These are phyloP conservation scores for Brienomyrus longianalis DNA, from an alignment of 2,113 vertebrate species.

Conservation along the genomic window DNA sequence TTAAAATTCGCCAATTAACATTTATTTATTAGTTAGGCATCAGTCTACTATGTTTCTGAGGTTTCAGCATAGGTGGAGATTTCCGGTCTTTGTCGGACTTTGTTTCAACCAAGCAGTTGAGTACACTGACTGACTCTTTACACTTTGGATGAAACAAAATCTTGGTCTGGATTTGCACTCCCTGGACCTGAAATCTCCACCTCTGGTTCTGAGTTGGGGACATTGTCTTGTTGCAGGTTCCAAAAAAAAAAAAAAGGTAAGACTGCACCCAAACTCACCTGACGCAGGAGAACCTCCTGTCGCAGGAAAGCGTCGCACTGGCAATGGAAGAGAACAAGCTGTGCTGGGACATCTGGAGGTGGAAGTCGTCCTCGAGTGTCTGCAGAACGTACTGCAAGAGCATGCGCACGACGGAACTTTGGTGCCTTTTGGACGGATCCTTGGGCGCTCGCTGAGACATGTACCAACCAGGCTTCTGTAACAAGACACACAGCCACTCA, in stretches of 20 bases:
- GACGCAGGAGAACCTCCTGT: conserved; percentile 65
- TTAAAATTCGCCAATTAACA: not conserved
- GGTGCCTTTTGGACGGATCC: conserved; percentile 31
- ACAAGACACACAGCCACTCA: not conserved
- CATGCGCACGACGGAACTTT: conserved; percentile 57
- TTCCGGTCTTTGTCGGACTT: too few species aligned
- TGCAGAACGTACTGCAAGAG: conserved; percentile 80
- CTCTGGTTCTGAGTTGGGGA: not conserved
- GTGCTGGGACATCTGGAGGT: conserved; percentile 50
- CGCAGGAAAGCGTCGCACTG: conserved; percentile 74
- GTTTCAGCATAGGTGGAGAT: too few species aligned
- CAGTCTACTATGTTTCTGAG: not conserved
- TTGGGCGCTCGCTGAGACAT: conserved; percentile 4
- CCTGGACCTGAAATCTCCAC: too few species aligned
- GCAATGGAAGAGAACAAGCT: conserved; percentile 67
- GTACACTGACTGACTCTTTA: too few species aligned
- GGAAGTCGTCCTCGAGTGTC: conserved; percentile 86
- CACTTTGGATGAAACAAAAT: too few species aligned
- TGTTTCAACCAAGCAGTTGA: too few species aligned
- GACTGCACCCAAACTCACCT: conserved; percentile 57
- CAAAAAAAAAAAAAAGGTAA: not conserved
- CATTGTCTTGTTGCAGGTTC: not conserved
- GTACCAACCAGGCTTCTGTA: not conserved
- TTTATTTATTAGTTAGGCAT: not conserved
- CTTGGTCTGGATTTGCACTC: too few species aligned